These are phyloP conservation scores for Tor tambroides DNA, from an alignment of 2,113 vertebrate genomes.

Conservation along the genomic window DNA sequence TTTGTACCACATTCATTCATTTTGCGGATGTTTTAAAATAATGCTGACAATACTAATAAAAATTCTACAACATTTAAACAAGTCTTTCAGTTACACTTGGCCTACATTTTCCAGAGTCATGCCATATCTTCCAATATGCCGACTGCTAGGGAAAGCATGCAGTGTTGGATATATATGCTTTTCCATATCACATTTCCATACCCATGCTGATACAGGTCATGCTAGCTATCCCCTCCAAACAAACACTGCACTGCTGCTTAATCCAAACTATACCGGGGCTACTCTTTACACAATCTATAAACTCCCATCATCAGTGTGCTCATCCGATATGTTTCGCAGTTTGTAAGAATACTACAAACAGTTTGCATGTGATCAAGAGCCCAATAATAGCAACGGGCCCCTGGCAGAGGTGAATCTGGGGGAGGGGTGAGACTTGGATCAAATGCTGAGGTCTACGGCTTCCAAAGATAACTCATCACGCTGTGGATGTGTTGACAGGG, in stretches of 20 bases:
- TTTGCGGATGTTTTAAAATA: neutral
- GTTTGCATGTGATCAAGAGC: conserved; percentile 43
- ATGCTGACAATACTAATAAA: neutral
- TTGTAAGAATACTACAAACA: neutral
- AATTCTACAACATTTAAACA: neutral
- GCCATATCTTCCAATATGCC: conserved; percentile 21
- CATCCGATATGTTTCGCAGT: neutral
- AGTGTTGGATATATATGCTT: neutral
- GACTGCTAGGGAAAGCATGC: conserved; percentile 45
- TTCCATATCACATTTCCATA: conserved; percentile 42
- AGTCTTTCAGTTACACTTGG: neutral
- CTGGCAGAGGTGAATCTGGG: conserved; percentile 13
- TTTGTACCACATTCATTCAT: neutral
- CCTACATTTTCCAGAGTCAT: conserved; percentile 16
- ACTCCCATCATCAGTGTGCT: neutral
- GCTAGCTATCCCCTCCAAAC: neutral
- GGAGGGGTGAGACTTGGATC: conserved; percentile 16
- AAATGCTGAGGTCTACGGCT: neutral
- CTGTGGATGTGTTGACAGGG: conserved; percentile 65
- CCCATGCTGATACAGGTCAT: conserved; percentile 37
- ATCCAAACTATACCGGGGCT: neutral
- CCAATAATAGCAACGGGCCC: conserved; percentile 64
- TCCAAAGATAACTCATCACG: conserved; percentile 66
- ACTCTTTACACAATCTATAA: neutral
- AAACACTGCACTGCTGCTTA: neutral